Base-by-base conservation (phyloP, 2,113 vertebrate genomes). In the Cyprinodon brontotheroides region DNA sequence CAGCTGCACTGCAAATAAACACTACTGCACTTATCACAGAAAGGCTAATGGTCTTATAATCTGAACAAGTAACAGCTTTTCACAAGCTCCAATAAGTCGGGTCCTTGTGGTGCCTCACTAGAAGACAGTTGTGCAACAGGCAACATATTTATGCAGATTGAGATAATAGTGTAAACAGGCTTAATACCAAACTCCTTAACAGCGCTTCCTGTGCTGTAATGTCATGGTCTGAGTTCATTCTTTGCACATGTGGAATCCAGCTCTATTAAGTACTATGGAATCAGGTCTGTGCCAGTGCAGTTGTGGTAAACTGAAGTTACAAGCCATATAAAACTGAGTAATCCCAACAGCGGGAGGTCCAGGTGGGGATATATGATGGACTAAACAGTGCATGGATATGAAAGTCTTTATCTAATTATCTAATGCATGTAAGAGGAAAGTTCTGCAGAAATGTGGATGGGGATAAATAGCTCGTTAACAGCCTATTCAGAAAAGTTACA, bases 1-100 rank as follows among this genome's bases (percentile, higher is more conserved):
- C 89, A 91, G 90, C 90, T 91, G 87, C 72, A 59, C 79, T 80
- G 78, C 74, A 89, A 87, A 89, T 90, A 93, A 92, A 94, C 91
- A 91, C 36, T 65, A 68, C 57, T 69, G 80, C 62, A 76, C 85
- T 83, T 77, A 78, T 81, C 83, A 65, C 72, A 64, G 83, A 88
- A 74, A 66, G 87, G 83, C 88, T 84, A 88, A 74, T 72, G 80
- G 85, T 80, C 50, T 91, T 89, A 78, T 71, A 72, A 85, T 89
- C 79, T 75, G 71, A 81, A 81, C 72, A 81, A 82, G 74, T 48
- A 65, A 43, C 72, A 75, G 47, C 65, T 77, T 80, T 77, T 70
- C 74, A 29, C 40, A 67, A 64, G 61, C 74, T 75, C 67, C 68
- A 78, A 64, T 67, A 61, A 68, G 72, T 81, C 53, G 29, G 13